phyloP scores from a whole-genome alignment of 1,140 invertebrate species.

The Aphaenogaster rudis region DNA sequence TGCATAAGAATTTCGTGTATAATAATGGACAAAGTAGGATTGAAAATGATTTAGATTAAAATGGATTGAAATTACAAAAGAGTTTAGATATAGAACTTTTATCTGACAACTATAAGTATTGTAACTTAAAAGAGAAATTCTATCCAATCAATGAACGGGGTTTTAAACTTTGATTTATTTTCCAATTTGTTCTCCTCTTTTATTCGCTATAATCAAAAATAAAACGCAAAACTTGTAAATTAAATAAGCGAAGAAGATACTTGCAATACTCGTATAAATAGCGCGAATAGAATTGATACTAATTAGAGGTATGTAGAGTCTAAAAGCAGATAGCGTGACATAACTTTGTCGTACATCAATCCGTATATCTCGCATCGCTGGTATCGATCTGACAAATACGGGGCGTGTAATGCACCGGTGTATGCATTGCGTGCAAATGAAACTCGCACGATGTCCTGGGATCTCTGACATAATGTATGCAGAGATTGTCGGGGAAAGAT shows the following conservation, averaged over 20 bases:
- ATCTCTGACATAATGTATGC: constrained; percentile 32
- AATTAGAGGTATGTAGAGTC: constrained; percentile 19
- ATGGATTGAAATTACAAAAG: not conserved
- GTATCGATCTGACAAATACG: constrained; percentile 47
- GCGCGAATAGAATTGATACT: not conserved
- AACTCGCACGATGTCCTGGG: not conserved
- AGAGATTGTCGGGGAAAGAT: constrained; percentile 11
- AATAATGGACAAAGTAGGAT: not conserved
- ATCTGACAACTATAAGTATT: not conserved
- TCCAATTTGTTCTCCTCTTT: not conserved
- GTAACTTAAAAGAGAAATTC: not conserved
- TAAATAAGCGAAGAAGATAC: not conserved
- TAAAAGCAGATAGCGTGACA: constrained; percentile 22
- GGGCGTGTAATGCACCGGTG: not conserved
- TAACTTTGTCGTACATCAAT: constrained; percentile 37
- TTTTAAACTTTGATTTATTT: constrained; percentile 11
- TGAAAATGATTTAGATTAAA: not conserved
- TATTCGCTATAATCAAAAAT: not conserved
- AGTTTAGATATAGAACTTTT: not conserved
- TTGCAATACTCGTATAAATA: constrained; percentile 3
- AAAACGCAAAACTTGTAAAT: not conserved
- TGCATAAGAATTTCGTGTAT: not conserved
- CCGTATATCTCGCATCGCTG: constrained; percentile 1
- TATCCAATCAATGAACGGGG: not conserved
- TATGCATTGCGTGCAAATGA: constrained; percentile 46